Evolutionary conservation across 2,113 vertebrate species (phyloP), one percentile per base, ranked within the genome.

Genomic region (Ochotona curzoniae): DNA sequence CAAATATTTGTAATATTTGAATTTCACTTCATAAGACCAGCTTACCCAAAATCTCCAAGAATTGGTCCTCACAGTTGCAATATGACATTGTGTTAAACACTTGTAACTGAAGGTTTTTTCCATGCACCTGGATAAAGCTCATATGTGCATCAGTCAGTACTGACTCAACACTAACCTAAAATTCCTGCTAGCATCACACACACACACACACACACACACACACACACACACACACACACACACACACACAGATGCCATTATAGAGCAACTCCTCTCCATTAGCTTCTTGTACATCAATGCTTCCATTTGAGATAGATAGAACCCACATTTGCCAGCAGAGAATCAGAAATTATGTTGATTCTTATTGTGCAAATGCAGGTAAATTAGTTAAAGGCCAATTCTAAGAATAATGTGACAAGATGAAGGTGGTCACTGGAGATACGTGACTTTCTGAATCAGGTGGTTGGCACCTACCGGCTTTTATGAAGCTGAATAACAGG

Each of bases 351-450:
- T 64, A 79, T 51, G 10, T 57, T 93, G 63, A 51, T 91, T 91
- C 96, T 91, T 32, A 28, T 26, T 51, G 75, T 32, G 0, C 14
- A 87, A 49, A 63, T 14, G 1, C n/a, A 80, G 4, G 0, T 76
- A 70, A 18, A 18, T 66, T 71, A 82, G 14, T 30, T 35, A 17
- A 60, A 93, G 38, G 76, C 93, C 2, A 0, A 1, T 3, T 1
- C 11, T 75, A 93, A 95, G 67, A 95, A 92, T 90, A 93, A 83
- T 57, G 63, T 89, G 79, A 83, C 49, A 93, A 93, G 81, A 60
- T 26, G 44, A 60, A 89, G 61, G 35, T 84, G 60, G 74, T 93
- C 5, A 9, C 47, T 85, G 35, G 67, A 51, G 49, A 93, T 4
- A 67, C 15, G 51, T 79, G 60, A 93, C 67, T 91, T 70, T 44